Evolutionary conservation across 2,888 invertebrate species (phyloP), one percentile per base, ranked within the genome.

Genomic region (Caenorhabditis sinica): DNA sequence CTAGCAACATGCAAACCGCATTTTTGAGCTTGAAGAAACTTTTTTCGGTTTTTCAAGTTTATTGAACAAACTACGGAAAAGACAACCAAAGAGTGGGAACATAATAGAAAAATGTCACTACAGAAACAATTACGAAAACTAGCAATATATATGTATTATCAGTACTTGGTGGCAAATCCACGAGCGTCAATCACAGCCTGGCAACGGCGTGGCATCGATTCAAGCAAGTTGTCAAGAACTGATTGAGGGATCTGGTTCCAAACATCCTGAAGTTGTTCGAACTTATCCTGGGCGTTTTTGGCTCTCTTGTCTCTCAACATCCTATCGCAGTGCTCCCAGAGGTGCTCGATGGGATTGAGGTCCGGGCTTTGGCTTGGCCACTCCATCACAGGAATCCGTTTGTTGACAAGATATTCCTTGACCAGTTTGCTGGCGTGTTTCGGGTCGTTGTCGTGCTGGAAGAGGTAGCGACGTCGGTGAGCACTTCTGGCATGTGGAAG

Each of bases 401-500:
- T 15, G 15, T 28, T 17, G 8, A 11, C 9, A 28, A 77, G 33
- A n/a, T 58, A 69, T 3, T 69, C 33, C 25, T 43, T 23, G 49
- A 77, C 58, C 8, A 58, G 4, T 0, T 30, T 6, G 33, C 25
- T 20, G 9, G 71, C 11, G 65, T 83, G 80, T 60, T 83, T 83
- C 8, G 83, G 73, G n/a, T 82, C 83, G n/a, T 82, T 83, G 33
- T 83, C 80, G 13, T 83, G 81, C 25, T 82, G 79, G 65, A 82
- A 82, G 0, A 83, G 2, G 36, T 36, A 77, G 15, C 76, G 45
- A 20, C 68, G 51, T 3, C 33, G 17, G 15, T 43, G 17, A 36
- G 25, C 33, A 17, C n/a, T 43, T 33, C 63, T 20, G 43, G 40
- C 66, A 17, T 30, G n/a, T 23, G 66, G 66, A 1, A 33, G 49